These are phyloP conservation scores for Pseudolaguvia tuberculata DNA, from an alignment of 2,113 vertebrate genomes.

Conservation along the genomic window DNA sequence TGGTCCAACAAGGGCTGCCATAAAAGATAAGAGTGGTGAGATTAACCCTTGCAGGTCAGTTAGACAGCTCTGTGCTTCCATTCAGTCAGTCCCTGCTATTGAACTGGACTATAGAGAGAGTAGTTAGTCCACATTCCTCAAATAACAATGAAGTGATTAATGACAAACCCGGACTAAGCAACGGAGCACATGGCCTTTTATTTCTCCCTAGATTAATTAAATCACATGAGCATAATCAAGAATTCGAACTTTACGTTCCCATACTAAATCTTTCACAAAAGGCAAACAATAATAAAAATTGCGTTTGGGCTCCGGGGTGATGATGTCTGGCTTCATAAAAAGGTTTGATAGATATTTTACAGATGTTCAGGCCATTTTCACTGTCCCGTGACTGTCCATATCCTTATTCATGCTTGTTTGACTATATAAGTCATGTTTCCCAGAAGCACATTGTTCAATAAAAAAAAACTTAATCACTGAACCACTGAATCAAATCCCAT, in stretches of 20 bases:
- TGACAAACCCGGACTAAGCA: not conserved
- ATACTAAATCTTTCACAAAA: not conserved
- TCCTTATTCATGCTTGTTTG: not conserved
- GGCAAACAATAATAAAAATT: not conserved
- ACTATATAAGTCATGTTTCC: not conserved
- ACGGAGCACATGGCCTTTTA: not conserved
- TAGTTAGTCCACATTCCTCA: conserved; percentile 10
- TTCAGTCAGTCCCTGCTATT: not conserved
- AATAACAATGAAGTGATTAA: conserved; percentile 32
- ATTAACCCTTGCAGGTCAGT: conserved; percentile 51
- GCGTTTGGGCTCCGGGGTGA: not conserved
- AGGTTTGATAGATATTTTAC: not conserved
- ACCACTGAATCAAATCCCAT: not conserved
- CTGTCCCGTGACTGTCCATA: not conserved
- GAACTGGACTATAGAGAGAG: conserved; percentile 4
- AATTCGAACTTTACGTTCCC: not conserved
- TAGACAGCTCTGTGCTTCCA: conserved; percentile 15
- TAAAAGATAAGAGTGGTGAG: conserved; percentile 38
- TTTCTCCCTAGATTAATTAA: not conserved
- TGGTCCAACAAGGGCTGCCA: conserved; percentile 49
- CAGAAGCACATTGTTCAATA: not conserved
- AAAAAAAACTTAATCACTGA: not conserved
- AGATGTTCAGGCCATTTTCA: not conserved
- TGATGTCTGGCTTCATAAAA: not conserved
- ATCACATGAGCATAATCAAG: not conserved